phyloP scores from a whole-genome alignment of 2,888 invertebrate genomes.

The Eupithecia vulgata region DNA sequence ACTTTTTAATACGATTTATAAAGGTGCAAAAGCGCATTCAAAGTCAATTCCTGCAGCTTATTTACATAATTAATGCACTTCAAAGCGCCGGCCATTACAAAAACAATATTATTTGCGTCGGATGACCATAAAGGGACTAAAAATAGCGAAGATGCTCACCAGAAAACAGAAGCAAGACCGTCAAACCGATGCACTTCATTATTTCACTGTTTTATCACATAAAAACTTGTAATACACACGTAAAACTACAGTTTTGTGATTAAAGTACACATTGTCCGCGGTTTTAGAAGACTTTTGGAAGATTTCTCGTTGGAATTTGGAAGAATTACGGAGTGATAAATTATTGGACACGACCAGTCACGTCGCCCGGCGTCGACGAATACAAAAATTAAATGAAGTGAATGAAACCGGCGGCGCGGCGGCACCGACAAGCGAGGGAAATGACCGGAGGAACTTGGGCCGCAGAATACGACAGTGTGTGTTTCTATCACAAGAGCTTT shows the following conservation, averaged over 20 bases:
- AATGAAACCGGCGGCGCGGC: slow-evolving; percentile 10
- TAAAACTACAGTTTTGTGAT: slow-evolving; percentile 37
- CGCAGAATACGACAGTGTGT: slow-evolving; percentile 23
- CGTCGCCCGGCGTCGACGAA: slow-evolving; percentile 40
- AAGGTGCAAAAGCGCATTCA: slow-evolving; percentile 14
- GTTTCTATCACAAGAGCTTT: slow-evolving; percentile 50
- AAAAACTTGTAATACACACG: slow-evolving; percentile 45
- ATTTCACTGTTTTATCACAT: slow-evolving; percentile 60
- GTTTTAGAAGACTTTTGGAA: slow-evolving; percentile 53
- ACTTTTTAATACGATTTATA: slow-evolving; percentile 1
- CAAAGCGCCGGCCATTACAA: slow-evolving; percentile 58
- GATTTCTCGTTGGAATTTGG: slow-evolving; percentile 54
- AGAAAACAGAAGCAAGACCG: slow-evolving; percentile 68
- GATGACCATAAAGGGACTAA: slow-evolving; percentile 62
- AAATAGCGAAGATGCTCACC: slow-evolving; percentile 72
- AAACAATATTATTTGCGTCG: slow-evolving; percentile 71
- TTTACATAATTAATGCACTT: slow-evolving; percentile 33
- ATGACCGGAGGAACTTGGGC: slow-evolving; percentile 44
- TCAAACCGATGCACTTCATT: slow-evolving; percentile 63
- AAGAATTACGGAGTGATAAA: slow-evolving; percentile 57
- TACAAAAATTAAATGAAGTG: not conserved
- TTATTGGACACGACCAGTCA: slow-evolving; percentile 47
- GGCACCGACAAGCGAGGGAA: slow-evolving; percentile 18
- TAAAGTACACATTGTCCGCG: slow-evolving; percentile 55
- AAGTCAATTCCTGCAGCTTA: slow-evolving; percentile 7